These are phyloP conservation scores for Semnornis frantzii DNA, from an alignment of 2,113 vertebrate species.

Conservation along the genomic window DNA sequence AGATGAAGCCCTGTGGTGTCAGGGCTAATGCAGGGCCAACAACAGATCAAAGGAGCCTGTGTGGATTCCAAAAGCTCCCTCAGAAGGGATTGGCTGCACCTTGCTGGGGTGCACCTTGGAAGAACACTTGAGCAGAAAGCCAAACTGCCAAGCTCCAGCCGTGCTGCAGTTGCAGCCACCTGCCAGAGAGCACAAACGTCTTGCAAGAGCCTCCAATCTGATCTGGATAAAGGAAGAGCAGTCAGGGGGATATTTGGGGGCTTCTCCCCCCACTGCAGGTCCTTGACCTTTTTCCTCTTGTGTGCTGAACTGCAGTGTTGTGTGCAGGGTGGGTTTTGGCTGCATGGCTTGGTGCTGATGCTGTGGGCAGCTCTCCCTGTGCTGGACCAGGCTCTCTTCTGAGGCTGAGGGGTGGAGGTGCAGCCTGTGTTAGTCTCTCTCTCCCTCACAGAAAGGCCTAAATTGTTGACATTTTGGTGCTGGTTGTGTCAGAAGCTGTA, in stretches of 20 bases:
- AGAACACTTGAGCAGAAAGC: not conserved
- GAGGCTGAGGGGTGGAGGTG: too few relatives aligned
- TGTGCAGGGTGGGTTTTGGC: accelerated
- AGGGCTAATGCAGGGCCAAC: slow-evolving; percentile 1
- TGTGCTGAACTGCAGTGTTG: accelerated
- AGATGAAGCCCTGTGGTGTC: not conserved
- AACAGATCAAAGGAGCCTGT: slow-evolving; percentile 37
- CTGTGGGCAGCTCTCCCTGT: accelerated
- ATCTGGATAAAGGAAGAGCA: not conserved
- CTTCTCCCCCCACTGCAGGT: accelerated
- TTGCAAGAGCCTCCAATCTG: not conserved
- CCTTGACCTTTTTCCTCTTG: not conserved
- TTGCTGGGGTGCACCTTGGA: not conserved
- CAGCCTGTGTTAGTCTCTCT: accelerated
- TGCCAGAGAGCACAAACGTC: not conserved
- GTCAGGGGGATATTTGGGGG: accelerated
- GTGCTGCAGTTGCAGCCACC: not conserved
- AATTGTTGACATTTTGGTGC: not conserved
- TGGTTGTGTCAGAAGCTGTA: accelerated
- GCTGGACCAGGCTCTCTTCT: not conserved
- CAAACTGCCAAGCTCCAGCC: not conserved
- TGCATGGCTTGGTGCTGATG: accelerated
- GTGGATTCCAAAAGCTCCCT: not conserved
- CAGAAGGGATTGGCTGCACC: not conserved
- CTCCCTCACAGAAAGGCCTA: not conserved